phyloP scores from a whole-genome alignment of 2,888 invertebrate species.

The Tinea semifulvella region DNA sequence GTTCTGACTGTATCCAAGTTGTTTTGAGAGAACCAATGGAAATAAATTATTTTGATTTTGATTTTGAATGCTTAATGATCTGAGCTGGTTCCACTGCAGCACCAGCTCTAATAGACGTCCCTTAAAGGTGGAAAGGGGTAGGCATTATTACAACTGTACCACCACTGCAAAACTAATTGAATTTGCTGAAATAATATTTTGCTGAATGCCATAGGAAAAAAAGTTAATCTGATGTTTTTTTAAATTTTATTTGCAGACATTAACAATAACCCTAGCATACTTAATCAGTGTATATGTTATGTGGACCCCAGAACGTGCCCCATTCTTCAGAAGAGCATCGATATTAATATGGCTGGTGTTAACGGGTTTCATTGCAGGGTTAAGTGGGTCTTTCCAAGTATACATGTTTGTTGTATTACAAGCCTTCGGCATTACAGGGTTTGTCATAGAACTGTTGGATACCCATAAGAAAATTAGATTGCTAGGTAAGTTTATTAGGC shows the following conservation, averaged over 20 bases:
- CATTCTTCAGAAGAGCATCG: slow-evolving; percentile 73
- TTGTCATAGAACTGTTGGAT: slow-evolving; percentile 67
- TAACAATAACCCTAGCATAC: slow-evolving; percentile 73
- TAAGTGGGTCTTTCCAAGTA: slow-evolving; percentile 80
- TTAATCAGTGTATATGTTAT: slow-evolving; percentile 73
- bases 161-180: too few species aligned
- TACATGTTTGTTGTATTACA: slow-evolving; percentile 76
- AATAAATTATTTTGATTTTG: too few species aligned
- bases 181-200: too few species aligned
- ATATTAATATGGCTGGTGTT: slow-evolving; percentile 79
- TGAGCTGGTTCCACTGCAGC: too few species aligned
- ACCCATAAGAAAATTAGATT: slow-evolving; percentile 58
- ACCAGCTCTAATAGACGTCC: too few species aligned
- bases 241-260: slow-evolving; percentile 66
- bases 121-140: too few species aligned
- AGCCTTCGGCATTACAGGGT: slow-evolving; percentile 71
- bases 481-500: slow-evolving; percentile 51
- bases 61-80: too few species aligned
- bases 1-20: too few species aligned
- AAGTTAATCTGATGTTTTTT: too few species aligned
- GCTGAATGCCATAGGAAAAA: too few species aligned
- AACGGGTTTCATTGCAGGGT: slow-evolving; percentile 78
- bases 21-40: too few species aligned
- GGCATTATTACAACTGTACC: too few species aligned
- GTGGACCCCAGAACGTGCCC: slow-evolving; percentile 78